phyloP scores from a whole-genome alignment of 2,797 vertebrate genomes.

The Clarias fuscus region DNA sequence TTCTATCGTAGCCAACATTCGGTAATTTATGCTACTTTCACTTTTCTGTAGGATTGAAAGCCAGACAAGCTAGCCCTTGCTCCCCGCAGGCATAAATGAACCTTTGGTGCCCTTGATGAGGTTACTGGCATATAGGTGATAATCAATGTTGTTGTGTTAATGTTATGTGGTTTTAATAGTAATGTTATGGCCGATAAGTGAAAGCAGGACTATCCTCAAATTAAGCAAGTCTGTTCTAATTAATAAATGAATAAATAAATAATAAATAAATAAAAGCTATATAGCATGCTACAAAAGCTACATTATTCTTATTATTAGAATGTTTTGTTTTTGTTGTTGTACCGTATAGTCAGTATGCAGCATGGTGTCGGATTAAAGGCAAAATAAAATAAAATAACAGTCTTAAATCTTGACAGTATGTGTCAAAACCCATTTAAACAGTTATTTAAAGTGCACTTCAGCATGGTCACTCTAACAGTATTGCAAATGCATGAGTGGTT shows the following conservation, averaged over 20 bases:
- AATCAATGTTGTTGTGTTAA: no score
- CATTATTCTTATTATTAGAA: neutral
- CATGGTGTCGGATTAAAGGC: neutral
- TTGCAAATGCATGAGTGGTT: neutral
- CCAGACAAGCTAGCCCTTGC: no score
- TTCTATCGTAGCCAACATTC: neutral
- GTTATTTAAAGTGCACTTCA: conserved; percentile 1
- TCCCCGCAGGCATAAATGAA: no score
- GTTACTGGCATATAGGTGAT: no score
- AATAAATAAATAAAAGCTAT: neutral
- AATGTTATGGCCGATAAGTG: no score
- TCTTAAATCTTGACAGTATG: neutral
- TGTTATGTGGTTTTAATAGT: no score
- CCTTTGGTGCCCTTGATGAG: no score
- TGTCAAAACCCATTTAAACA: neutral
- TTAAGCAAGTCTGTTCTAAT: neutral
- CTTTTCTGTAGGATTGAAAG: no score
- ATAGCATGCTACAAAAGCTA: neutral
- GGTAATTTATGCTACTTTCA: no score
- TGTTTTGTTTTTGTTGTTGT: neutral
- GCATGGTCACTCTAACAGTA: neutral
- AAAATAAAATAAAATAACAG: neutral
- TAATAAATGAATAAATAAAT: neutral
- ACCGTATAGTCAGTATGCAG: neutral
- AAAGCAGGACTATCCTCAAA: neutral